Evolutionary conservation across 2,888 invertebrate genomes (phyloP).

Genomic region (Andricus quercusramuli): DNA sequence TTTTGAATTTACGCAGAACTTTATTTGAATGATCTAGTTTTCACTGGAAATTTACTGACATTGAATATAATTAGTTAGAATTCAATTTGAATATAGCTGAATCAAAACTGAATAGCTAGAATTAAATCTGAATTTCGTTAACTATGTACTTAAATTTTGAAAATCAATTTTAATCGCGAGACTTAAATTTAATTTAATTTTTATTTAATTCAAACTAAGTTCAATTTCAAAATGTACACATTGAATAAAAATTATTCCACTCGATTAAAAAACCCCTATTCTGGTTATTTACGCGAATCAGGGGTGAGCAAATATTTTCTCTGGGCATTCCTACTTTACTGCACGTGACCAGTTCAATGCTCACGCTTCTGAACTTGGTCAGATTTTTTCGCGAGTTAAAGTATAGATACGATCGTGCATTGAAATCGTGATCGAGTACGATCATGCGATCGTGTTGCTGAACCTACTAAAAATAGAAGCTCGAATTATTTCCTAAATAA

Average conservation of each 20-base stretch:
- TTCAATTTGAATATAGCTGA: too few species aligned
- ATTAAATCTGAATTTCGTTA: too few species aligned
- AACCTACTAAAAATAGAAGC: slow-evolving; percentile 7
- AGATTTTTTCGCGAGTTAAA: background rate
- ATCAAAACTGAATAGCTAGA: too few species aligned
- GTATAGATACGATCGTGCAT: slow-evolving; percentile 32
- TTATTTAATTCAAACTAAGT: too few species aligned
- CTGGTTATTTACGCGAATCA: background rate
- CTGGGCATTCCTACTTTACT: background rate
- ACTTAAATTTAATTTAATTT: too few species aligned
- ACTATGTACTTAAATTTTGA: too few species aligned
- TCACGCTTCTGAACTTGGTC: slow-evolving; percentile 35
- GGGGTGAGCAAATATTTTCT: background rate
- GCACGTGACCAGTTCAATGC: slow-evolving; percentile 31
- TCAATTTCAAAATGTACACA: too few species aligned
- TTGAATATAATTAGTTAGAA: background rate
- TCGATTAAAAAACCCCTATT: background rate
- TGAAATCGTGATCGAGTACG: slow-evolving; percentile 31
- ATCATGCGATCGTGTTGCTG: slow-evolving; percentile 35
- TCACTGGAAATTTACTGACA: too few species aligned
- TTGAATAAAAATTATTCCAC: too few species aligned
- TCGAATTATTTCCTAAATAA: background rate
- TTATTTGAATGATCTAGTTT: too few species aligned
- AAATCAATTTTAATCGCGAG: too few species aligned
- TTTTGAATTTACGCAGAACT: too few species aligned